Base-by-base conservation (phyloP, 2,888 invertebrate genomes). In the Pristionchus entomophagus region DNA sequence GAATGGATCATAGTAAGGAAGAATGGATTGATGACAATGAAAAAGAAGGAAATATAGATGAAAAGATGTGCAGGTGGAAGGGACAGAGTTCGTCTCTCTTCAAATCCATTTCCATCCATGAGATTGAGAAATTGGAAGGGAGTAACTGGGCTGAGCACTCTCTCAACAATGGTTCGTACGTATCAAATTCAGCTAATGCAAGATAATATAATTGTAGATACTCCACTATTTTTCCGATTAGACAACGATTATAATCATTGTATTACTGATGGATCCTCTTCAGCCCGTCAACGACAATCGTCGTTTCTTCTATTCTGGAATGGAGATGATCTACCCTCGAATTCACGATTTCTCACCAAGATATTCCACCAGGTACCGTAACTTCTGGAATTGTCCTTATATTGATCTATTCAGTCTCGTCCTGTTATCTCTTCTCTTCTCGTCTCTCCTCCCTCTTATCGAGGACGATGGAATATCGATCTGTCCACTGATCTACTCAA, bases 301-400 rank as follows among this genome's bases (percentile, higher is more conserved):
- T 84, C 83, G 22, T 98, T 95, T 94, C 94, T 97, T 88, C 96
- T 97, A 95, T 96, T 96, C 94, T 92, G 97, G 86, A 97, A 97
- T 94, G 96, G 96, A 29, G 97, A 97, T 94, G 96, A 96, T 6
- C 96, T 97, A 91, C 94, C 97, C 17, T 96, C 96, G 14, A 95
- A 96, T 89, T 94, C 95, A 0, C 93, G 95, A 22, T 95, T 96
- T 0, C 94, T 97, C 0, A 94, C 95, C 86, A 92, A 94, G 80
- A 94, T 97, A 35, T 95, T 96, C 0, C 92, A 41, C 17, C 53
- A 56, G 86, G 83, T 84, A 59, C 45, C 41, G 41, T 73, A 41
- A 38, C 19, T 12, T 45, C 4, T 32, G 8, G 0, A 2, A 0
- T 32, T 12, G 0, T 5, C 12, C 41, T 22, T 59, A 38, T 22